Conservation (phyloP, 2,113 vertebrate genomes). For the Bubo scandiacus region DNA sequence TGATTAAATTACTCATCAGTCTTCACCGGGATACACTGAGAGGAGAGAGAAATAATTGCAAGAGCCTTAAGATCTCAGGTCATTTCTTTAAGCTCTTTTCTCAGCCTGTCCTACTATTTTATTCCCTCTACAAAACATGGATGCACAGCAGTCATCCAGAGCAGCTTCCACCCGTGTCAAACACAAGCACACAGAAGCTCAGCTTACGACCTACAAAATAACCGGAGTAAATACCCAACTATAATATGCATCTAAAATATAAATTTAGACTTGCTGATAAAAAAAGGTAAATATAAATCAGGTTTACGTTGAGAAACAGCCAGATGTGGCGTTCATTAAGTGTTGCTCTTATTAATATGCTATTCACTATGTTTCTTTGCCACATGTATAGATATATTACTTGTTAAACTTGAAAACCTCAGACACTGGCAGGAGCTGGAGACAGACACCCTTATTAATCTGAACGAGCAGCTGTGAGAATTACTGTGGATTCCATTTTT, state of each 20-base stretch:
- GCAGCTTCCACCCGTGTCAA: background rate
- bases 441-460: background rate
- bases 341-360: background rate
- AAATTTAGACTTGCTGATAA: background rate
- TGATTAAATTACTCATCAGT: background rate
- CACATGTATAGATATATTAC: background rate
- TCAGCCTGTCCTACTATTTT: background rate
- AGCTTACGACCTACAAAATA: background rate
- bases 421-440: background rate
- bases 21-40: background rate
- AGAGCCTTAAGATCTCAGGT: background rate
- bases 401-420: background rate
- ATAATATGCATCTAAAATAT: background rate
- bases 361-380: background rate
- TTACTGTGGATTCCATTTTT: background rate
- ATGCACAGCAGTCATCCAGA: background rate
- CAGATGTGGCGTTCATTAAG: background rate
- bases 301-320: background rate
- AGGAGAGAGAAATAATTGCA: background rate
- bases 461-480: background rate
- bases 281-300: background rate
- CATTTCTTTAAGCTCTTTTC: background rate
- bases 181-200: background rate
- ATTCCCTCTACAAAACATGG: rapidly evolving
- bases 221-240: background rate